Conservation (phyloP, 2,888 invertebrate species). For the Lampropteryx suffumata region DNA sequence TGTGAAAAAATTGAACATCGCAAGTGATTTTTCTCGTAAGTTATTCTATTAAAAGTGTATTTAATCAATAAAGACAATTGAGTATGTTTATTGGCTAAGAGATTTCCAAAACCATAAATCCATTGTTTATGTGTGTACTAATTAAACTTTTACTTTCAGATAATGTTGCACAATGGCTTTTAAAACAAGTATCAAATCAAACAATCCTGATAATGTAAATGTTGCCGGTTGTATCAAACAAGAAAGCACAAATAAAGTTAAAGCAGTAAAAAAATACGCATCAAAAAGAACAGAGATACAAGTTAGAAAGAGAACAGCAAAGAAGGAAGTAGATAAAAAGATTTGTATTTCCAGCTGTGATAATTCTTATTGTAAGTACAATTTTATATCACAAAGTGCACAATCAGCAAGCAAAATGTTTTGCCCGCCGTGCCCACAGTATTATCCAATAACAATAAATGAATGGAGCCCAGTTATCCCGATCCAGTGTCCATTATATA, state of each 20-base stretch:
- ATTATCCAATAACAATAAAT: slow-evolving; percentile 31
- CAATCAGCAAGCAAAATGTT: slow-evolving; percentile 9
- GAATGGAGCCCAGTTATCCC: slow-evolving; percentile 39
- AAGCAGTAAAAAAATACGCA: slow-evolving; percentile 3
- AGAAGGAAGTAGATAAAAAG: not conserved
- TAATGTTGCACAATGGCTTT: slow-evolving; percentile 25
- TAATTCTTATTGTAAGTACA: not conserved
- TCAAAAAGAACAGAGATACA: slow-evolving; percentile 6
- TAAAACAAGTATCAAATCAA: slow-evolving; percentile 9
- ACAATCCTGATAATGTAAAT: not conserved
- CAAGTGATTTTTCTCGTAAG: too few relatives aligned
- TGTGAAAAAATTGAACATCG: too few relatives aligned
- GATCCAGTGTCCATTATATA: slow-evolving; percentile 31
- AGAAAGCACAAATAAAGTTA: slow-evolving; percentile 11
- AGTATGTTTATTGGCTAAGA: too few relatives aligned
- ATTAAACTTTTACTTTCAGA: slow-evolving; percentile 4
- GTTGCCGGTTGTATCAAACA: not conserved
- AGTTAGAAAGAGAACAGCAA: slow-evolving; percentile 10
- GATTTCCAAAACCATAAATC: too few relatives aligned
- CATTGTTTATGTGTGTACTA: too few relatives aligned
- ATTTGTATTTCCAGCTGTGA: not conserved
- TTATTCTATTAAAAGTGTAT: too few relatives aligned
- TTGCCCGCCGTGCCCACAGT: slow-evolving; percentile 26
- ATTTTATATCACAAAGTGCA: not conserved
- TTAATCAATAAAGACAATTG: too few relatives aligned